A percentile compares a stretch with the other conserved stretches of the same genome.
phyloP scores from a whole-genome alignment of 2,888 invertebrate species.

The Philhelius pedissequus region DNA sequence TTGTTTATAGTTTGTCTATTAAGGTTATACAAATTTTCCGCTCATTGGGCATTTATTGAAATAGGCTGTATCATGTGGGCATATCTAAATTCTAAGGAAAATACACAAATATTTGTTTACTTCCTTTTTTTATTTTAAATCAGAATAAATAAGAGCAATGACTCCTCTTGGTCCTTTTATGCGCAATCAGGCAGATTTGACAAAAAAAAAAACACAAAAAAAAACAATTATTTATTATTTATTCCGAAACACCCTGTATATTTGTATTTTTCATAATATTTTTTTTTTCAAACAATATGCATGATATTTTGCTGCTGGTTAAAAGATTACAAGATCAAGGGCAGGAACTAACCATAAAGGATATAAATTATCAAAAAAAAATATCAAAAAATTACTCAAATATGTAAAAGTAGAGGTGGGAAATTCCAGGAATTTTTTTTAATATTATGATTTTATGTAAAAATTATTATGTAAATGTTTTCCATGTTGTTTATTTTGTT shows the following conservation, averaged over 20 bases:
- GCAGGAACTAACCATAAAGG: conserved; percentile 40
- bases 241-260: neutral
- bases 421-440: neutral
- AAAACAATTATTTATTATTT: neutral
- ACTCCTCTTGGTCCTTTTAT: no score
- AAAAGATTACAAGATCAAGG: conserved; percentile 26
- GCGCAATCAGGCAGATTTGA: no score
- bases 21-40: no score
- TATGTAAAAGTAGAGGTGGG: neutral
- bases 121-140: no score
- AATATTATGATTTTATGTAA: neutral
- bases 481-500: neutral
- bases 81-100: no score
- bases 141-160: no score
- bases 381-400: conserved; percentile 8
- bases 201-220: neutral
- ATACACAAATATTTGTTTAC: no score
- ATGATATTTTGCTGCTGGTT: conserved; percentile 43
- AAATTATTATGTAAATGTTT: conserved; percentile 4
- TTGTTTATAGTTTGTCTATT: no score
- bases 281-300: conserved; percentile 22
- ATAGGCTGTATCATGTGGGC: no score
- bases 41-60: no score
- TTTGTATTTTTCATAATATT: neutral
- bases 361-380: neutral